Evolutionary conservation across 1,140 invertebrate species (phyloP), one percentile per base, ranked within the genome.

Genomic region (Drosophila sp.): DNA sequence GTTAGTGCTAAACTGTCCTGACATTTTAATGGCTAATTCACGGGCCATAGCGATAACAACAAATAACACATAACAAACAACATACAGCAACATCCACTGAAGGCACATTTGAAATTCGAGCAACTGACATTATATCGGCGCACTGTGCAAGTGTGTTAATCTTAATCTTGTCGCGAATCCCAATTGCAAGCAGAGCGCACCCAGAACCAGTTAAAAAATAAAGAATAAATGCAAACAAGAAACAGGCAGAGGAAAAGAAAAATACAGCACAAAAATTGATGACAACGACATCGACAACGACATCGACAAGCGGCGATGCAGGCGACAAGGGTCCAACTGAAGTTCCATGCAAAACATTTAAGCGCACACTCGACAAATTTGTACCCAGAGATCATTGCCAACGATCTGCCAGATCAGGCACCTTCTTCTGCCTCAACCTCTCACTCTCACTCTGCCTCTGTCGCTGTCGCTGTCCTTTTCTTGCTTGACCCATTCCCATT

Each of bases 291-390:
- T 54, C 67, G 81, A 48, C 70, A 78, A 69, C 64, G 72, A 54
- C 50, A 62, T 54, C 67, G 41, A 27, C 11, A 40, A 43, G 36
- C 27, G 4, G n/a, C 18, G 7, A 34, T 56, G 63, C 9, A 45
- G 36, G 25, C 34, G 34, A 48, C 69, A 53, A 62, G 65, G 40
- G 63, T 56, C 45, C 21, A 21, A 4, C 27, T n/a, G n/a, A n/a
- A 51, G 29, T 66, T 63, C 77, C 66, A 67, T 80, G 74, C 78
- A 64, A 76, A 86, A 87, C 82, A 87, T 86, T 86, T 86, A 86
- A 86, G 83, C 82, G 82, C 82, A 86, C 83, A 86, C 82, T 86
- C 82, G 83, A 89, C 82, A 86, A 87, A 86, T 86, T 87, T 86
- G 83, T 71, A 59, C 66, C 80, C 75, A 71, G 61, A 77, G 74